Evolutionary conservation across 37 sponge, comb jelly and placozoan species (phyloP).

Genomic region (Geodia barretti): DNA sequence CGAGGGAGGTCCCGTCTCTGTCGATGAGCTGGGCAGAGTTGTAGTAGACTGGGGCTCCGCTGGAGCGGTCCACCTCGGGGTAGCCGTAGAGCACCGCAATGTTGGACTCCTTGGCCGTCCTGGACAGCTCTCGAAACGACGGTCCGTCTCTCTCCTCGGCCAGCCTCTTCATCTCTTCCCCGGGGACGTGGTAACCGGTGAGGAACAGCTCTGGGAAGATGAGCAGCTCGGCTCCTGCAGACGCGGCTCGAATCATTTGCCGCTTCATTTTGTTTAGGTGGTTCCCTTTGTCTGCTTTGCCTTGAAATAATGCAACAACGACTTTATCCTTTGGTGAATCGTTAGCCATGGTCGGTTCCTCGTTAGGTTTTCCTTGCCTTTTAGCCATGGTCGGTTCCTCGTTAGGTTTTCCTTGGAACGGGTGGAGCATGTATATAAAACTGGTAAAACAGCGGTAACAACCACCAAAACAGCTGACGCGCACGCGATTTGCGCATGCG

Average conservation of each 20-base stretch:
- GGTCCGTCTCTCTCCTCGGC: constrained; percentile 44
- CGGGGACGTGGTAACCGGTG: constrained; percentile 39
- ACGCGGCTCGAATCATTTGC: constrained; percentile 21
- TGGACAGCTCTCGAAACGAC: constrained; percentile 45
- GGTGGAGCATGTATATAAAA: too few relatives aligned
- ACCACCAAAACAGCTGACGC: too few relatives aligned
- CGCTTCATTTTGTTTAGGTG: constrained; percentile 54
- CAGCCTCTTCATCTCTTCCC: constrained; percentile 27
- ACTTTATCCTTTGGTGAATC: too few relatives aligned
- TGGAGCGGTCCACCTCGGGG: constrained; percentile 30
- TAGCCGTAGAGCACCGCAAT: constrained; percentile 66
- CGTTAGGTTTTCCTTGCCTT: too few relatives aligned
- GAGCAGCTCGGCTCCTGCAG: constrained; percentile 36
- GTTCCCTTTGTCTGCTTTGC: too few relatives aligned
- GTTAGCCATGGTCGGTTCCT: too few relatives aligned
- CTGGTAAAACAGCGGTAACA: too few relatives aligned
- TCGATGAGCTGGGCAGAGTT: constrained; percentile 65
- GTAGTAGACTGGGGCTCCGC: constrained; percentile 12
- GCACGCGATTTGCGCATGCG: too few relatives aligned
- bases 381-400: too few relatives aligned
- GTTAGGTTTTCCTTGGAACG: too few relatives aligned
- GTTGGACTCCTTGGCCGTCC: constrained; percentile 16
- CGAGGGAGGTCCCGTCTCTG: constrained; percentile 36
- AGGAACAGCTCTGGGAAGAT: constrained; percentile 66
- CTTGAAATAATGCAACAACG: too few relatives aligned